Percentiles rank a stretch among this genome's conserved stretches.
These are phyloP conservation scores for Drosophila triauraria DNA, from an alignment of 1,140 invertebrate genomes.

Conservation along the genomic window DNA sequence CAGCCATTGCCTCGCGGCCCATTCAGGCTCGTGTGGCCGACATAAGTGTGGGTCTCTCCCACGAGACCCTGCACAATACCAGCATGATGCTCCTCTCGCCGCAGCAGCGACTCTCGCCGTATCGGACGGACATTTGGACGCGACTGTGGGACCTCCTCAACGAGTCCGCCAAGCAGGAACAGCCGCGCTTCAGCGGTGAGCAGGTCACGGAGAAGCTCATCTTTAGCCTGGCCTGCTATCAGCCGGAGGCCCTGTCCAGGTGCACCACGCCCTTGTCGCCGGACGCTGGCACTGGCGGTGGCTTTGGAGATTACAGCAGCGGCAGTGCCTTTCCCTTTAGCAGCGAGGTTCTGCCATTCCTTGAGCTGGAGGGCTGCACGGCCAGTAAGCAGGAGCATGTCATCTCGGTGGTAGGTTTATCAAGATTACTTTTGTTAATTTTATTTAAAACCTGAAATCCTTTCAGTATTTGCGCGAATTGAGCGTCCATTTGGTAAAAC, in stretches of 20 bases:
- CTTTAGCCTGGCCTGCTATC: slow-evolving; percentile 92
- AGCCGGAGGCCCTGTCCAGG: slow-evolving; percentile 93
- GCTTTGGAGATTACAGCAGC: slow-evolving; percentile 85
- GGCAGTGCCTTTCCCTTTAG: slow-evolving; percentile 83
- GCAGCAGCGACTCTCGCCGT: slow-evolving; percentile 91
- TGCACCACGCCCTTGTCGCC: slow-evolving; percentile 93
- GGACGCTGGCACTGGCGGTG: slow-evolving; percentile 85
- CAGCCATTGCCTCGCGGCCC: slow-evolving; percentile 84
- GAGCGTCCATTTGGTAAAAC: slow-evolving; percentile 92
- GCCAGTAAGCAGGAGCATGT: slow-evolving; percentile 95
- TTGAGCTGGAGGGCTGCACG: slow-evolving; percentile 93
- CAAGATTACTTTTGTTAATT: no score
- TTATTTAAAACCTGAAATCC: neutral
- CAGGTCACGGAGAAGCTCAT: slow-evolving; percentile 91
- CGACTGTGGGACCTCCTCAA: slow-evolving; percentile 90
- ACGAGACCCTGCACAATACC: slow-evolving; percentile 91
- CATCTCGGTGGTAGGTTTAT: slow-evolving; percentile 89
- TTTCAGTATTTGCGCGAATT: slow-evolving; percentile 91
- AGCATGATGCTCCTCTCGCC: slow-evolving; percentile 93
- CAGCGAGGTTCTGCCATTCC: slow-evolving; percentile 89
- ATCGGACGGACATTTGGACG: slow-evolving; percentile 93
- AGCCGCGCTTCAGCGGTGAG: slow-evolving; percentile 88
- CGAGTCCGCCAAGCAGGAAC: slow-evolving; percentile 86
- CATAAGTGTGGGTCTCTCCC: slow-evolving; percentile 83
- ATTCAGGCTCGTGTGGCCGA: slow-evolving; percentile 79